Evolutionary conservation across 2,888 invertebrate genomes (phyloP).

Genomic region (Cenopis cana): DNA sequence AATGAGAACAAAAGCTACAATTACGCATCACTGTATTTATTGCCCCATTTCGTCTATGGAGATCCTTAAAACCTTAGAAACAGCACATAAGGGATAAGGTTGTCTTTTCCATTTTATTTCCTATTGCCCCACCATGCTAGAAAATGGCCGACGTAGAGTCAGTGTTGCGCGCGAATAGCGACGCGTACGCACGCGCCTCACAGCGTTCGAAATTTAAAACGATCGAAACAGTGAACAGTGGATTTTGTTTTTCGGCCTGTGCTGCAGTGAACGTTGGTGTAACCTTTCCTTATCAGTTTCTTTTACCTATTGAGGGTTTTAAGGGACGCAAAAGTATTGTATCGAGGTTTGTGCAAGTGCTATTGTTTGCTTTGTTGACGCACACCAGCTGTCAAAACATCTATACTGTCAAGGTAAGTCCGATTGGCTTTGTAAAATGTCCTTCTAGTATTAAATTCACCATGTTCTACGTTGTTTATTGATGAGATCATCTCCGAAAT

Average conservation of each 20-base stretch:
- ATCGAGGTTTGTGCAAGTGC: conserved; percentile 51
- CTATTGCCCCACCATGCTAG: conserved; percentile 74
- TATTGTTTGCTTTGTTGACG: conserved; percentile 70
- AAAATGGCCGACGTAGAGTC: conserved; percentile 73
- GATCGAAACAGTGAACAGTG: conserved; percentile 41
- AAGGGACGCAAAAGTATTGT: conserved; percentile 12
- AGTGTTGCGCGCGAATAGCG: conserved; percentile 73
- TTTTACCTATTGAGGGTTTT: conserved; percentile 24
- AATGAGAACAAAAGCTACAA: conserved; percentile 1
- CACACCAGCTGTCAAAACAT: conserved; percentile 76
- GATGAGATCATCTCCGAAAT: background rate
- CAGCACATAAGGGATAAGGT: conserved; percentile 30
- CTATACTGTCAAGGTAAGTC: conserved; percentile 73
- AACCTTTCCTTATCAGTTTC: conserved; percentile 43
- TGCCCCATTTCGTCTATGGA: conserved; percentile 7
- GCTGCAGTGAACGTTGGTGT: conserved; percentile 59
- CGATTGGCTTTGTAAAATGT: conserved; percentile 58
- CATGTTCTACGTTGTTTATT: background rate
- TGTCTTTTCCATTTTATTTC: conserved; percentile 71
- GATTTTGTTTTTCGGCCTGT: conserved; percentile 41
- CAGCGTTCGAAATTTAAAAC: conserved; percentile 52
- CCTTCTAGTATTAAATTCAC: conserved; percentile 6
- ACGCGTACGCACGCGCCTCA: conserved; percentile 69
- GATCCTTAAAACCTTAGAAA: background rate
- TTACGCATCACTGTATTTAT: conserved; percentile 14